Base-by-base conservation (phyloP, 2,888 invertebrate species). In the Sphaeridia pumilis region DNA sequence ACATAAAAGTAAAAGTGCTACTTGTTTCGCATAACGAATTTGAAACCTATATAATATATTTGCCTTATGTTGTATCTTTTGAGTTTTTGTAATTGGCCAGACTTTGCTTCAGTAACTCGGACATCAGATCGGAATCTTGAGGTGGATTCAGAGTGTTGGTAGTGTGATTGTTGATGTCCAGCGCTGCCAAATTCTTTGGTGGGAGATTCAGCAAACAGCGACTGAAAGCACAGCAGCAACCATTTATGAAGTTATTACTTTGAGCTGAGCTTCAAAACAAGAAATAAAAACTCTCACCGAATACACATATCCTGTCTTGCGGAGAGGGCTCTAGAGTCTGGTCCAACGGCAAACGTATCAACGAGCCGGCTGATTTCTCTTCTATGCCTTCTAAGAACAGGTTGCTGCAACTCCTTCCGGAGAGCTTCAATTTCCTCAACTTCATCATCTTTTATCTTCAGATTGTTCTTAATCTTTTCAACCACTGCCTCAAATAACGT, bases 261-360 rank as follows among this genome's bases (percentile, higher is more conserved):
- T n/a, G n/a, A n/a, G n/a, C n/a, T n/a, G n/a, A n/a, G n/a, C n/a
- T n/a, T n/a, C n/a, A n/a, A 27, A 49, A 2, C 36, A 41, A 20
- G 34, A 51, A 25, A n/a, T 46, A 46, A 46, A 28, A 46, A 14
- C 14, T 14, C 14, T 4, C 17, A 41, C 14, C 14, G 20, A 7
- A 17, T 17, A 17, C 20, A 41, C 54, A 88, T 72, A 69, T 89
- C 89, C 48, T 83, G 76, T 20, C 87, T 75, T 5, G 88, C 87
- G 62, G 84, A 84, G 45, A 88, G 70, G 0, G 87, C 88, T 17
- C 84, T 76, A 26, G 84, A 81, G 65, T 80, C 82, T 41, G 81
- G 80, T 20, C 85, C 85, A 41, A 84, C 78, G 66, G 63, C 64
- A 38, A 59, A 56, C 21, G 54, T 60, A 41, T 59, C 58, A 12